Percentiles rank a stretch among this genome's conserved stretches.
phyloP scores from a whole-genome alignment of 2,888 invertebrate species.

The Hirtodrosophila duncani region DNA sequence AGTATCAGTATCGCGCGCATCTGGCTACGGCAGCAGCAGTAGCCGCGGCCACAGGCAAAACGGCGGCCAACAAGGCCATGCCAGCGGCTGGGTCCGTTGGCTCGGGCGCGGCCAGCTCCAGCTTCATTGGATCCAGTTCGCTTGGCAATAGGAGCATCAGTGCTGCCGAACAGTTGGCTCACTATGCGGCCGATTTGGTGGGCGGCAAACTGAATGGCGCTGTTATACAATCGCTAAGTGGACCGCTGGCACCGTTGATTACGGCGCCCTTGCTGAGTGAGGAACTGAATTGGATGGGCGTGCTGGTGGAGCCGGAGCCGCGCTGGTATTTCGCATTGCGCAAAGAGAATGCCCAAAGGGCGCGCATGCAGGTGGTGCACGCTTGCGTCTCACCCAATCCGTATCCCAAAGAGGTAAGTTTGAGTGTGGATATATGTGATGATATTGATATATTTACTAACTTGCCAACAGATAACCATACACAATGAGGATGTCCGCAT shows the following conservation, averaged over 20 bases:
- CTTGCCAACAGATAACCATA: conserved; percentile 78
- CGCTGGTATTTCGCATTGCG: conserved; percentile 85
- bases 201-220: conserved; percentile 81
- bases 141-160: conserved; percentile 31
- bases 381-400: conserved; percentile 88
- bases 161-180: conserved; percentile 74
- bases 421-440: background rate
- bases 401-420: conserved; percentile 85
- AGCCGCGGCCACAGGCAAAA: conserved; percentile 40
- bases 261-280: conserved; percentile 86
- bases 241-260: conserved; percentile 81
- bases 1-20: conserved; percentile 76
- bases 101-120: conserved; percentile 25
- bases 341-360: conserved; percentile 80
- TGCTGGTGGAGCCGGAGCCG: conserved; percentile 87
- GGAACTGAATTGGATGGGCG: conserved; percentile 86
- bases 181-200: conserved; percentile 75
- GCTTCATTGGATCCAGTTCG: background rate
- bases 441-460: background rate
- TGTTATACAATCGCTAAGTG: conserved; percentile 84
- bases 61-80: conserved; percentile 26
- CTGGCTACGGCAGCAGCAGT: conserved; percentile 34
- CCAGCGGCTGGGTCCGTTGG: conserved; percentile 18
- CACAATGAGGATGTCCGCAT: conserved; percentile 80
- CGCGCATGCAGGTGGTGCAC: conserved; percentile 83